These are phyloP conservation scores for Hypocryptadius cinnamomeus DNA, from an alignment of 2,113 vertebrate genomes.

Conservation along the genomic window DNA sequence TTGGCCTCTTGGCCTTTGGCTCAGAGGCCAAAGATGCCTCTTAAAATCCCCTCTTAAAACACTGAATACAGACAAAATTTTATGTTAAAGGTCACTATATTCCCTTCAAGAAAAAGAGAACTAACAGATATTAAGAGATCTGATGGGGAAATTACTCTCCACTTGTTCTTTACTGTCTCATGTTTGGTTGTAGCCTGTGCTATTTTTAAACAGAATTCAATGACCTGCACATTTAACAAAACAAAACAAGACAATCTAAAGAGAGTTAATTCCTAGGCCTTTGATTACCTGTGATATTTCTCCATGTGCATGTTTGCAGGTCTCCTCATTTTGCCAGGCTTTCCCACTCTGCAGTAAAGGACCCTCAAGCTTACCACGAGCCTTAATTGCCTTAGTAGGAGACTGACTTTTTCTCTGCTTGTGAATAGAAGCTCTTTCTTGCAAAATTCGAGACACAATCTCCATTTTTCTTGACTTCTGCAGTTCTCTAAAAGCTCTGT, in stretches of 20 bases:
- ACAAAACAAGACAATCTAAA: background rate
- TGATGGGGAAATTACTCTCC: background rate
- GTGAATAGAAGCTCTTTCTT: constrained; percentile 64
- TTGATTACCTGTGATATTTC: background rate
- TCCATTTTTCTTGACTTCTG: constrained; percentile 76
- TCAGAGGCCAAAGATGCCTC: background rate
- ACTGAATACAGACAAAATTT: background rate
- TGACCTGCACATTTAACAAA: background rate
- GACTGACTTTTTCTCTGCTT: constrained; percentile 29
- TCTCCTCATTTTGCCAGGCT: constrained; percentile 51
- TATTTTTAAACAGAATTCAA: background rate
- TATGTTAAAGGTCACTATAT: background rate
- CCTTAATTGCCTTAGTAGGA: background rate
- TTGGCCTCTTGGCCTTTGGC: background rate
- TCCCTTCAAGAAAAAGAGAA: background rate
- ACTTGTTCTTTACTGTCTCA: background rate
- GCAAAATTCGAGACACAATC: constrained; percentile 74
- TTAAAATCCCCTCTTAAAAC: background rate
- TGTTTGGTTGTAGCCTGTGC: background rate
- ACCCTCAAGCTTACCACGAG: background rate
- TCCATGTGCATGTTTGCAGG: background rate
- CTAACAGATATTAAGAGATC: background rate
- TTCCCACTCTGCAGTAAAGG: background rate
- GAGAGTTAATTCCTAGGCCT: too few relatives aligned
- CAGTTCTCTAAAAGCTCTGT: constrained; percentile 75